These are phyloP conservation scores for Ernsta delagoae DNA, from an alignment of 2,888 invertebrate genomes.

Conservation along the genomic window DNA sequence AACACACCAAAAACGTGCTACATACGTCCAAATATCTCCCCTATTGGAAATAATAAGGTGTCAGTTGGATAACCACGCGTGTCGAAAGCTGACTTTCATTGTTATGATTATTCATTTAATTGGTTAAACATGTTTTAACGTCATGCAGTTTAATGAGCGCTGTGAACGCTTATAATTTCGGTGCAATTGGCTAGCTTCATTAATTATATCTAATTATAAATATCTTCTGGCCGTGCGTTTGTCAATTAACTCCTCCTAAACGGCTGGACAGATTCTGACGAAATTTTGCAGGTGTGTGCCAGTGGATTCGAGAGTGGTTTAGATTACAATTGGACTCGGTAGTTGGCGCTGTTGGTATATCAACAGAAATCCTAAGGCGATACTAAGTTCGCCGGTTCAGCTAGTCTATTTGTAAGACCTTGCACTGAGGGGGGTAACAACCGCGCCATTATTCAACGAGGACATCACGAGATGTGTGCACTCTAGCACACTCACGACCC, in stretches of 20 bases:
- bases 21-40: not conserved
- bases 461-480: constrained; percentile 24
- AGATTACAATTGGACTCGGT: too few species aligned
- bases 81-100: not conserved
- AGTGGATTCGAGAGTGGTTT: too few species aligned
- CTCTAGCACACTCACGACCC: constrained; percentile 21
- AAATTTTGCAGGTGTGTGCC: too few species aligned
- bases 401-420: not conserved
- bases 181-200: too few species aligned
- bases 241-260: too few species aligned
- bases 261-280: too few species aligned
- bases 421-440: not conserved
- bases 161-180: not conserved
- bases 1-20: not conserved
- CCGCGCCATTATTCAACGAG: not conserved
- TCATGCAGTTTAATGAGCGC: not conserved
- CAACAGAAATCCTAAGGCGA: too few species aligned
- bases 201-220: too few species aligned
- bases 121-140: not conserved
- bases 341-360: too few species aligned
- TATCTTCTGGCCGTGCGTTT: too few species aligned
- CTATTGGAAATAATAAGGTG: not conserved
- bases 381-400: too few species aligned
- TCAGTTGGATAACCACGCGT: not conserved
- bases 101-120: not conserved